These are phyloP conservation scores for Miltochrista miniata DNA, from an alignment of 2,888 invertebrate species.

Conservation along the genomic window DNA sequence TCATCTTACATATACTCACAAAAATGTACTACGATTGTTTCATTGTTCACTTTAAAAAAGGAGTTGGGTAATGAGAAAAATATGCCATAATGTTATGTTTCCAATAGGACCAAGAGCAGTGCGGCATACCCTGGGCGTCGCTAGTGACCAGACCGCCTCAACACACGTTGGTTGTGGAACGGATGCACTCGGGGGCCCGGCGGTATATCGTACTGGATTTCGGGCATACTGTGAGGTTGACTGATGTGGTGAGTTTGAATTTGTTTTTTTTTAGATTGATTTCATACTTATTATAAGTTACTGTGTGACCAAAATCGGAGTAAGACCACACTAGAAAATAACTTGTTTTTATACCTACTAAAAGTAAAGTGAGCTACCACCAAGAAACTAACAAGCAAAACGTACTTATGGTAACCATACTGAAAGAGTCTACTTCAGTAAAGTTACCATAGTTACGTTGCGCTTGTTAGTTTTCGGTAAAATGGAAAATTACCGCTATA, in stretches of 20 bases:
- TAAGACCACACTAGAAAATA: too few species aligned
- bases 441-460: too few species aligned
- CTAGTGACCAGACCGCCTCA: constrained; percentile 91
- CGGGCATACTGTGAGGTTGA: constrained; percentile 92
- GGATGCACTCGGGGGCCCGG: constrained; percentile 97
- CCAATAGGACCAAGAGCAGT: constrained; percentile 66
- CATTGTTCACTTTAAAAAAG: not conserved
- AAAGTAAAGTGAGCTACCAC: too few species aligned
- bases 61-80: not conserved
- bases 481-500: too few species aligned
- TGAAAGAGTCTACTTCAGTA: too few species aligned
- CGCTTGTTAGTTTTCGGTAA: too few species aligned
- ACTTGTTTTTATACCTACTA: too few species aligned
- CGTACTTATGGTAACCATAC: too few species aligned
- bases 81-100: not conserved
- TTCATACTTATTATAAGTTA: too few species aligned
- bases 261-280: too few species aligned
- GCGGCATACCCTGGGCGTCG: constrained; percentile 88
- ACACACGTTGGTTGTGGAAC: constrained; percentile 93
- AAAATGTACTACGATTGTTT: not conserved
- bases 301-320: too few species aligned
- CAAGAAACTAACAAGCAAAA: too few species aligned
- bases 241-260: constrained; percentile 86
- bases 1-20: not conserved
- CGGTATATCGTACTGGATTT: constrained; percentile 96